Conservation (phyloP, 2,113 vertebrate genomes). For the Theristicus caerulescens region DNA sequence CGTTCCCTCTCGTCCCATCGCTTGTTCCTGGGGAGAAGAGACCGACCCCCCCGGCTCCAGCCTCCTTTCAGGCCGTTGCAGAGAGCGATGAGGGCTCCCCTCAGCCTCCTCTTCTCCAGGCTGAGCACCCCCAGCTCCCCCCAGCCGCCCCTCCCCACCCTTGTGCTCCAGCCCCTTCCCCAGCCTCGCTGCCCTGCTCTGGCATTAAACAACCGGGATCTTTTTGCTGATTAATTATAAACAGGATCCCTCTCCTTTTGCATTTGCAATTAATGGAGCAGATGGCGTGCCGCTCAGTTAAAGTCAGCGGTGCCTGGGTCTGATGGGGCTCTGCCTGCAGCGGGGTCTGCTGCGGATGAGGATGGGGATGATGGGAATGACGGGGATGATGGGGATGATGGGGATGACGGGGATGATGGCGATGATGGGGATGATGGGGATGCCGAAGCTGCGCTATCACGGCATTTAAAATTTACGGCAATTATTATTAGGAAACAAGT, state of each 20-base stretch:
- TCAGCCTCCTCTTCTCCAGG: no score
- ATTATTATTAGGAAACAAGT: neutral
- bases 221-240: neutral
- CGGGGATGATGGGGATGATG: no score
- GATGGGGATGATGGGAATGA: neutral
- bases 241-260: neutral
- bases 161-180: no score
- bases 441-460: neutral
- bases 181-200: no score
- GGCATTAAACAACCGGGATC: neutral
- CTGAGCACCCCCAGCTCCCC: no score
- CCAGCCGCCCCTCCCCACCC: no score
- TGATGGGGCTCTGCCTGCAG: neutral
- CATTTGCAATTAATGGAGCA: neutral
- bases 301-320: neutral
- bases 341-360: neutral
- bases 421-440: neutral
- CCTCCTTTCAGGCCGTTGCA: no score
- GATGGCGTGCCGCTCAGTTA: neutral
- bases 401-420: neutral
- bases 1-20: no score
- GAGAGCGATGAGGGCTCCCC: no score
- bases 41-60: no score
- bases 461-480: accelerated
- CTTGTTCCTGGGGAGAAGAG: no score